phyloP scores from a whole-genome alignment of 1,140 invertebrate genomes.

The Aricia agestis region DNA sequence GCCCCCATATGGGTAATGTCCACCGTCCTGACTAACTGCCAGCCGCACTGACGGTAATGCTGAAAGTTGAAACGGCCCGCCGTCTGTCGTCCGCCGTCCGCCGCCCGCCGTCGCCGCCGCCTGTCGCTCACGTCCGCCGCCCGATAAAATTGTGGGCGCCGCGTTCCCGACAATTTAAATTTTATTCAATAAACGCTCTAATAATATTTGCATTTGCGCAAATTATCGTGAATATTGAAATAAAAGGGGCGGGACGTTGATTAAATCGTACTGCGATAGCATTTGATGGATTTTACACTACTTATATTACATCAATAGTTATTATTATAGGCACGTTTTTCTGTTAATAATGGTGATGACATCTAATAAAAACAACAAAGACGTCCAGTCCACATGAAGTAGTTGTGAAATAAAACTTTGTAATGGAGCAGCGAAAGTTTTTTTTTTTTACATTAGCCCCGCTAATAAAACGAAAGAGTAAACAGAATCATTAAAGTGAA shows the following conservation, averaged over 20 bases:
- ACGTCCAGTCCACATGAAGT: too few relatives aligned
- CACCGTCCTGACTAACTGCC: too few relatives aligned
- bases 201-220: background rate
- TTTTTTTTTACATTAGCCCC: too few relatives aligned
- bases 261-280: background rate
- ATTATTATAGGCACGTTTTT: too few relatives aligned
- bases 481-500: constrained; percentile 1
- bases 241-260: background rate
- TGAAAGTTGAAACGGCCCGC: background rate
- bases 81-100: too few relatives aligned
- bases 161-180: background rate
- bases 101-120: too few relatives aligned
- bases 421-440: too few relatives aligned
- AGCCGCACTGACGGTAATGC: background rate
- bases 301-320: too few relatives aligned
- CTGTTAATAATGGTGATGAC: too few relatives aligned
- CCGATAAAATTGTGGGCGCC: background rate
- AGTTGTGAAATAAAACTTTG: too few relatives aligned
- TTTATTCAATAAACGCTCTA: constrained; percentile 3
- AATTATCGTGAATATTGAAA: background rate
- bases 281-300: background rate
- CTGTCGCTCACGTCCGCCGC: background rate
- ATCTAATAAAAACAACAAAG: too few relatives aligned
- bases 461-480: background rate
- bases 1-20: too few relatives aligned